Evolutionary conservation across 2,113 vertebrate genomes (phyloP), one percentile per base, ranked within the genome.

Genomic region (Menura novaehollandiae): DNA sequence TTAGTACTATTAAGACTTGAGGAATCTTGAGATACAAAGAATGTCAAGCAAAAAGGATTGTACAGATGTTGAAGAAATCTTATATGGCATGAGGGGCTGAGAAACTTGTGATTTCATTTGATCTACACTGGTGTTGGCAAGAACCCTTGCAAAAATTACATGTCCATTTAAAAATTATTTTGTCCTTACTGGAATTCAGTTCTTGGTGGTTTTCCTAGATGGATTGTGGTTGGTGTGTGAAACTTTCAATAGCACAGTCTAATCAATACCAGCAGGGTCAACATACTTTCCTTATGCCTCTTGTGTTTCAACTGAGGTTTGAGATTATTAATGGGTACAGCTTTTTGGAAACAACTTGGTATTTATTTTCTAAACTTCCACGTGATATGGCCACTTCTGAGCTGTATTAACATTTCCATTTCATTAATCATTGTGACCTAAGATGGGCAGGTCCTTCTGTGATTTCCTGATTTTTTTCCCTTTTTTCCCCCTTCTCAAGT

Each of bases 231-330:
- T 73, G 81, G 52, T 87, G 74, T 88, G 60, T 74, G 84, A 60
- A 87, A 76, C 74, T 91, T 96, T 27, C 73, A 76, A 27, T 93
- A 39, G 51, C 6, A 9, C 13, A 71, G 75, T 85, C 79, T 91
- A 91, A 96, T 96, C 85, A 79, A 83, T 95, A 76, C 78, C 89
- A 88, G 73, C 77, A 85, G 87, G 7, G 35, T 88, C 75, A 73
- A 14, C 41, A 43, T 59, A 43, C 32, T 82, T 95, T 81, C 66
- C 41, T 83, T 43, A 53, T 63, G 74, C 39, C 51, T 91, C 75
- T 74, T 46, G 32, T 64, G 63, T 44, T 94, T 79, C 82, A 67
- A 8, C 41, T 77, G 71, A 83, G 72, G 41, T 77, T 73, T 79
- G 18, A 39, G 16, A 88, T 87, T 83, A 88, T 95, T 93, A 89